Base-by-base conservation (phyloP, 2,113 vertebrate genomes). In the Melanotaenia duboulayi region DNA sequence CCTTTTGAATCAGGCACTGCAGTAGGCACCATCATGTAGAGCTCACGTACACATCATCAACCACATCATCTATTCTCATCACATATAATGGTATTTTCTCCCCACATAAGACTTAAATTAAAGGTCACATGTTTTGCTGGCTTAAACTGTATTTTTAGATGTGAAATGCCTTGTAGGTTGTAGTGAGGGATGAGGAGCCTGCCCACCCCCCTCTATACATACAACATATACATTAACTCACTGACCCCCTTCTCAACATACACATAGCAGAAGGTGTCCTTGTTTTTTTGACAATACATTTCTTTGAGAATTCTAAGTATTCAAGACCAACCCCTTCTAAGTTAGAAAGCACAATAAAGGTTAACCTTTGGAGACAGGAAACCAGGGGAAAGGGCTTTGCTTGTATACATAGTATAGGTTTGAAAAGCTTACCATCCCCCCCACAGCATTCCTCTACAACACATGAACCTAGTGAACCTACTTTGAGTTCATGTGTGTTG, bases 171-270 rank as follows among this genome's bases (percentile, higher is more conserved):
- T 35, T 16, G 25, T 32, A 40, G 35, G 63, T 52, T 55, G 25
- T 32, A 42, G 58, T 42, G 39, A 67, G 37, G 46, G 35, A 61
- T 35, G 59, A 52, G 49, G 50, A 46, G 20, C 11, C 24, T 65
- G n/a, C 87, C 89, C 90, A 28, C 83, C 87, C 89, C 84, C 86
- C 87, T 5, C 76, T 69, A 71, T 73, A 70, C 81, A 81, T 71
- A 68, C 74, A 86, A 77, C 80, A 66, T 82, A 78, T 71, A 83
- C 51, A 85, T 64, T 67, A 84, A 82, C 85, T 37, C 48, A 77
- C 12, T 59, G 65, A 74, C 59, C 76, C 76, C 39, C 48, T 20
- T 19, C 25, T 59, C 46, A 68, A 16, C 24, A 12, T 20, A 59
- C 23, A 70, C 52, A 69, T 28, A 74, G 28, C 59, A 54, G 39